phyloP scores from a whole-genome alignment of 2,797 vertebrate genomes.

The Acanthornis magna region DNA sequence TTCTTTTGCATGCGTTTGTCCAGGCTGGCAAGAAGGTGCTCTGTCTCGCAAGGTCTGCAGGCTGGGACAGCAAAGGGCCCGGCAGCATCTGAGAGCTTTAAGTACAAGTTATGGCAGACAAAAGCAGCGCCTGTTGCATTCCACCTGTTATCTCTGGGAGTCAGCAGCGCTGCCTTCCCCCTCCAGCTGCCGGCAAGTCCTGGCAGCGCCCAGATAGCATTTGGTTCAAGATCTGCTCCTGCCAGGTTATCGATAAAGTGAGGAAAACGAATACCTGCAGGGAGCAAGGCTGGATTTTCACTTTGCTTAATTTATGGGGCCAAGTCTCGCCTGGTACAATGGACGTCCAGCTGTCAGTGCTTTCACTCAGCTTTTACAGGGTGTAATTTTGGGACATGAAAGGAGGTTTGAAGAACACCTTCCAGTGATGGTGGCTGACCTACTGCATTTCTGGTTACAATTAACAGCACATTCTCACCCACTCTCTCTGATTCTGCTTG shows the following conservation, averaged over 20 bases:
- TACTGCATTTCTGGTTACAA: slow-evolving; percentile 27
- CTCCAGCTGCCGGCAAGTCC: slow-evolving; percentile 13
- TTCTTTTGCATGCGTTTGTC: neutral
- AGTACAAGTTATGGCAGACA: neutral
- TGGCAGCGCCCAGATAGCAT: neutral
- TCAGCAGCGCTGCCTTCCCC: neutral
- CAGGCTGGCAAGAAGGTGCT: neutral
- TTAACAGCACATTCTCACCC: slow-evolving; percentile 53
- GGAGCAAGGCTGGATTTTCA: neutral
- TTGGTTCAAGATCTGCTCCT: neutral
- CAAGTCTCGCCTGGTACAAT: neutral
- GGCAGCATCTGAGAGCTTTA: neutral
- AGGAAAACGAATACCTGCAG: neutral
- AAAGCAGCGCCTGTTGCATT: neutral
- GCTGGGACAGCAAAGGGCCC: neutral
- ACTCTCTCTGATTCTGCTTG: neutral
- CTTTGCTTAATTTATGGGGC: slow-evolving; percentile 5
- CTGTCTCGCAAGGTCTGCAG: neutral
- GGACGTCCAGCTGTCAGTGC: neutral
- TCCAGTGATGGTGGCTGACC: neutral
- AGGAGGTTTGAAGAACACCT: neutral
- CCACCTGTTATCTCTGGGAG: slow-evolving; percentile 44
- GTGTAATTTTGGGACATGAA: neutral
- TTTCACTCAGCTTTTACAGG: neutral
- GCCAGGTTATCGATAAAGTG: neutral